Conservation (phyloP, 2,113 vertebrate genomes). For the Tragelaphus strepsiceros region DNA sequence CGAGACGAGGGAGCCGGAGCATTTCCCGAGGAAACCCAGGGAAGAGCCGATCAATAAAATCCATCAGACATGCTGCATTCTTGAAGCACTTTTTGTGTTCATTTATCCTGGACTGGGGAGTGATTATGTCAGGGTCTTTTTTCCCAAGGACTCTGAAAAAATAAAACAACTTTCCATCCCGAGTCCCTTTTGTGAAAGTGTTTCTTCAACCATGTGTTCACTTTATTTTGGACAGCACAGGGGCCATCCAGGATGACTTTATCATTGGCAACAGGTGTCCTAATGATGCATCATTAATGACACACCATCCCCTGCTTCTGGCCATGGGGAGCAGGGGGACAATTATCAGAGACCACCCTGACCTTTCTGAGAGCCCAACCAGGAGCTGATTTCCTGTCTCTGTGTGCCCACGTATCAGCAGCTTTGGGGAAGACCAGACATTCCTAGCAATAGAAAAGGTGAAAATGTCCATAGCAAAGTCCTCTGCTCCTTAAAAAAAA, state of each 20-base stretch:
- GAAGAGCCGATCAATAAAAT: conserved; percentile 19
- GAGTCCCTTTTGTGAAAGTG: background rate
- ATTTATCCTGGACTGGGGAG: background rate
- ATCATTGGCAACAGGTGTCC: background rate
- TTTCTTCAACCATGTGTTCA: background rate
- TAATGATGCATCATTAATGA: rapidly evolving
- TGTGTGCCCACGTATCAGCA: background rate
- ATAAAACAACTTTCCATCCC: background rate
- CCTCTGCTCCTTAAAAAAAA: background rate
- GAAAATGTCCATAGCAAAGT: background rate
- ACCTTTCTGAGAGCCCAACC: background rate
- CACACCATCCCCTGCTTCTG: background rate
- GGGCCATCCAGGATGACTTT: background rate
- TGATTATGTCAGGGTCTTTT: background rate
- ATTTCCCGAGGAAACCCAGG: conserved; percentile 19
- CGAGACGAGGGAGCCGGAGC: background rate
- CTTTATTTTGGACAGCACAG: background rate
- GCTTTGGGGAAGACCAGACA: background rate
- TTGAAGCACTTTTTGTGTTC: background rate
- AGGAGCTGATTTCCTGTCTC: background rate
- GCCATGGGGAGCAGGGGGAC: background rate
- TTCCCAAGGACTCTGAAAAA: conserved; percentile 40
- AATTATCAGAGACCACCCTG: background rate
- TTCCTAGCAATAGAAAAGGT: background rate
- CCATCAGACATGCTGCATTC: background rate